Evolutionary conservation across 2,113 vertebrate genomes (phyloP), one percentile per base, ranked within the genome.

Genomic region (Rhea americana): DNA sequence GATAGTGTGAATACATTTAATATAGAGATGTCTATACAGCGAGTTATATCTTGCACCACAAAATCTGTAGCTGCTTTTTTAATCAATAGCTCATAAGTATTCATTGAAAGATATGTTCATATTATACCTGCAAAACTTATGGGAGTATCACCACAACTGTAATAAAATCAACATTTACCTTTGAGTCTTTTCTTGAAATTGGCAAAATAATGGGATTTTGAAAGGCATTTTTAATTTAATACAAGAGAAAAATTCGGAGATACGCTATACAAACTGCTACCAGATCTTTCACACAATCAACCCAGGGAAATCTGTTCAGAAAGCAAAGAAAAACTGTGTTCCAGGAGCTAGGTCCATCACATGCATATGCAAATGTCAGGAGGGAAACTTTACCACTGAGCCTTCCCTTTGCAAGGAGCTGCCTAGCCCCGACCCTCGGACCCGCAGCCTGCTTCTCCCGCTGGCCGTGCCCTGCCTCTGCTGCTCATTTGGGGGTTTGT

Each of bases 1-100:
- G 91, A 84, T 95, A 63, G 88, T 93, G 88, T 93, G 97, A 96
- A 96, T 97, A 81, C 71, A 91, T 93, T 96, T 96, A 92, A 92
- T 91, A 93, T 94, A 95, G 30, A 96, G 93, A 97, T 96, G 93
- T 97, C 96, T 96, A 47, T 77, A 89, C 79, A 82, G 77, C 85
- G 87, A 96, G 86, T 93, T 85, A 21, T 61, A 82, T 93, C 95
- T 96, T 96, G 93, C 63, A 91, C 83, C 58, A 70, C 91, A 94
- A 96, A 93, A 87, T 94, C 77, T 82, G 85, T 63, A 72, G 82
- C 62, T 94, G 84, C 95, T 82, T 94, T 68, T 97, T 96, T 85
- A 85, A 93, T 94, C 91, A 62, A 84, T 91, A 91, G 28, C 95
- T 97, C 93, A 91, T 95, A 92, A 96, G 84, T 94, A 96, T 97